phyloP scores from a whole-genome alignment of 2,888 invertebrate species.

The Machimus rusticus region DNA sequence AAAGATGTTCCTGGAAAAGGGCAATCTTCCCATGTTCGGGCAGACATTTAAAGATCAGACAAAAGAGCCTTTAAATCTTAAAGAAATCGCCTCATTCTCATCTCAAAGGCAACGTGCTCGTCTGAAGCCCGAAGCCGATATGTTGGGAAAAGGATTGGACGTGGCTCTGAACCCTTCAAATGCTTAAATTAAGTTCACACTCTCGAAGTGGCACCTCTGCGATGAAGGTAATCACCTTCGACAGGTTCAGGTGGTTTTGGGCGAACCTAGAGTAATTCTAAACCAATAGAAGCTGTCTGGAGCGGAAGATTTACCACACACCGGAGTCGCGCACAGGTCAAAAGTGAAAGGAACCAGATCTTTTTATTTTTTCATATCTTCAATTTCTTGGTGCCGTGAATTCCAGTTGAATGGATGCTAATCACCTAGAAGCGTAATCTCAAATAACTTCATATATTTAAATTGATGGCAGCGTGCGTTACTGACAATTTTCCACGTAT shows the following conservation, averaged over 20 bases:
- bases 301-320: not conserved
- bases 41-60: not conserved
- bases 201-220: not conserved
- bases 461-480: not conserved
- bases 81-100: not conserved
- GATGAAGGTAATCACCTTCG: not conserved
- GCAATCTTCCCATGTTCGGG: constrained; percentile 31
- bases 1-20: constrained; percentile 38
- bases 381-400: not conserved
- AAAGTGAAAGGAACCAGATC: constrained; percentile 10
- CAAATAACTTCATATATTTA: constrained; percentile 21
- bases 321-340: not conserved
- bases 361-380: not conserved
- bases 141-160: not conserved
- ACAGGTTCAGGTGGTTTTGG: not conserved
- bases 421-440: constrained; percentile 29
- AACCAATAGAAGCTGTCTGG: not conserved
- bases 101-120: not conserved
- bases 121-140: not conserved
- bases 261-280: not conserved
- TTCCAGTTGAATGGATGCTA: constrained; percentile 34
- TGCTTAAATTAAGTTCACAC: not conserved
- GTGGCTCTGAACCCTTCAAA: not conserved
- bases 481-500: constrained; percentile 19
- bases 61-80: not conserved